Evolutionary conservation across 2,888 invertebrate genomes (phyloP).

Genomic region (Dastarcus helophoroides): DNA sequence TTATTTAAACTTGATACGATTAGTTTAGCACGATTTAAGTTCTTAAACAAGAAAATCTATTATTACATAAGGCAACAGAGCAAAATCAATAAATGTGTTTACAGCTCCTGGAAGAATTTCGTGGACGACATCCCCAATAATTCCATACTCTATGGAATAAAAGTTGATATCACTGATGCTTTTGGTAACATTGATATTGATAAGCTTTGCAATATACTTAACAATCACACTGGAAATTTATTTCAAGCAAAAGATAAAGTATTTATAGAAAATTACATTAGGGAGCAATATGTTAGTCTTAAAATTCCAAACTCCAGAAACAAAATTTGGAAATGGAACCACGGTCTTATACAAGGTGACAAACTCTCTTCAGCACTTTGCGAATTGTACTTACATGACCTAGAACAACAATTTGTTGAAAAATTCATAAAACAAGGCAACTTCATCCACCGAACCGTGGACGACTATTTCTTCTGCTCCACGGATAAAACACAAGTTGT

Average conservation of each 20-base stretch:
- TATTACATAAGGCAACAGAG: conserved; percentile 4
- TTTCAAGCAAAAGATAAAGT: conserved; percentile 12
- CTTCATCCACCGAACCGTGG: conserved; percentile 17
- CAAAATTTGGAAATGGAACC: conserved; percentile 16
- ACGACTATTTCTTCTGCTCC: conserved; percentile 21
- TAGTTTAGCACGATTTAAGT: no score
- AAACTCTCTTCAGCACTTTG: conserved; percentile 17
- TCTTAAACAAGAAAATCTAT: conserved; percentile 3
- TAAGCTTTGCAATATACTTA: conserved; percentile 11
- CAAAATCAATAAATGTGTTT: conserved; percentile 10
- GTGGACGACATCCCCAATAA: conserved; percentile 6
- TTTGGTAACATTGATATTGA: conserved; percentile 17
- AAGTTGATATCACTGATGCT: conserved; percentile 19
- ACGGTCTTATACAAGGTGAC: conserved; percentile 21
- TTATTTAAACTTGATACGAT: no score
- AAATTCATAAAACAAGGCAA: conserved; percentile 7
- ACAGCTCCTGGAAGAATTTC: conserved; percentile 15
- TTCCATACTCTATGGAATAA: conserved; percentile 14
- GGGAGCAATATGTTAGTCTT: conserved; percentile 16
- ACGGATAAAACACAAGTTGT: conserved; percentile 11
- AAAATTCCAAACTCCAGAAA: conserved; percentile 10
- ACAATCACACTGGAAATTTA: conserved; percentile 6
- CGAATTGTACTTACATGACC: conserved; percentile 15
- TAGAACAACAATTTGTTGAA: conserved; percentile 11
- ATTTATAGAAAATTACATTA: conserved; percentile 15